phyloP scores from a whole-genome alignment of 92 coral and sea anemone genomes.

The Parazoanthus darwini region DNA sequence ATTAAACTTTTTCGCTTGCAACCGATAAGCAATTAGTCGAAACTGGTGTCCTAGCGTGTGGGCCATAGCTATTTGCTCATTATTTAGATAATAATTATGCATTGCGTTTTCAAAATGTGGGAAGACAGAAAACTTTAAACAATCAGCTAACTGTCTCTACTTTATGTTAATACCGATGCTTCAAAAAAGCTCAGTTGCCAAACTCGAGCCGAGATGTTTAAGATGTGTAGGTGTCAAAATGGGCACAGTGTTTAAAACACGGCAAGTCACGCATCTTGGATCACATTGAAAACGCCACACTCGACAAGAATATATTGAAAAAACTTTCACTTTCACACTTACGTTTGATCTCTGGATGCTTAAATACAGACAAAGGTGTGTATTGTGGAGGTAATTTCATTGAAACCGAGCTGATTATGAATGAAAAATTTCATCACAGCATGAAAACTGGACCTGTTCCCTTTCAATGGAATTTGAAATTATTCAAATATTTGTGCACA shows the following conservation, averaged over 20 bases:
- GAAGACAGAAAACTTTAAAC: neutral
- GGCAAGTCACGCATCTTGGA: neutral
- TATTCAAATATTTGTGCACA: conserved; percentile 43
- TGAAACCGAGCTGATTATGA: conserved; percentile 10
- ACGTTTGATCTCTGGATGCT: neutral
- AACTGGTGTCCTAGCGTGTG: neutral
- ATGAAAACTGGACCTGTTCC: conserved; percentile 18
- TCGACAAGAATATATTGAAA: neutral
- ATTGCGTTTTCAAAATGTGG: neutral
- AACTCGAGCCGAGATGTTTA: neutral
- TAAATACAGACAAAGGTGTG: neutral
- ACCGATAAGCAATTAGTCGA: neutral
- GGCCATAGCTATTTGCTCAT: neutral
- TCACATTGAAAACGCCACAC: neutral
- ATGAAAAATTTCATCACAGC: conserved; percentile 35
- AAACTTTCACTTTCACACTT: no score
- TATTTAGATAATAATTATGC: neutral
- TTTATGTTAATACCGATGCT: conserved; percentile 3
- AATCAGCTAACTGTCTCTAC: conserved; percentile 2
- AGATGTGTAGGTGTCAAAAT: neutral
- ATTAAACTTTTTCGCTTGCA: conserved; percentile 3
- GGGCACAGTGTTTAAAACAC: neutral
- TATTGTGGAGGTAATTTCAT: neutral
- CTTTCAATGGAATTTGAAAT: conserved; percentile 40
- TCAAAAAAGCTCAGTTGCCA: neutral